Base-by-base conservation (phyloP, 2,113 vertebrate genomes). In the Cettia cetti region DNA sequence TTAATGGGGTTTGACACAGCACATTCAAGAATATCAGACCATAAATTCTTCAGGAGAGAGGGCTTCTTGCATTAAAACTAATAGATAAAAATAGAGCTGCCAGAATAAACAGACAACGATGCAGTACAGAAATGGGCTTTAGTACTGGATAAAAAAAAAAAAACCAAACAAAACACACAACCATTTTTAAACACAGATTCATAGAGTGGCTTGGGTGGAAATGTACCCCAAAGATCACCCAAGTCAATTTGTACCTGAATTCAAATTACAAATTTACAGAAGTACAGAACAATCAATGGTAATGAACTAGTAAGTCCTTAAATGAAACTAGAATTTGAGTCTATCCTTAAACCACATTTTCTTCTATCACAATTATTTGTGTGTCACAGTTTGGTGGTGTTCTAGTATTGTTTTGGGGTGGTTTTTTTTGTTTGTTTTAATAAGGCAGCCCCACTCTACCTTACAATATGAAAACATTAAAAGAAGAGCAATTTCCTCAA, bases 1-100 rank as follows among this genome's bases (percentile, higher is more conserved):
- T 84, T 95, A 89, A 94, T 59, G 44, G 59, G 13, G 66, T 86
- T 90, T 96, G 94, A 94, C 75, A 96, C 66, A 85, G 86, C 85
- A 87, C 71, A 92, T 91, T 90, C 75, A 86, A 86, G 59, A 89
- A 92, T 14, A 94, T 7, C 44, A 74, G 17, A 66, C 24, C 79
- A 94, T 66, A 69, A 94, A 91, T 86, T 86, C 79, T 82, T 44
- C 47, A 77, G 50, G 45, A 97, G 39, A 82, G 8, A 89, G 2
- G 9, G 27, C 20, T 90, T 85, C 79, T 44, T 90, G 71, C 85
- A 69, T 85, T 85, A 90, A 91, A 87, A 74, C 47, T 39, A 88
- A 86, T 20, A 53, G 27, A 79, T 57, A 80, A 87, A 82, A 92
- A 91, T 24, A 84, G 74, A 94, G 50, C 57, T 90, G 57, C 59